Conservation (phyloP, 1,140 invertebrate genomes). For the Delia radicum region DNA sequence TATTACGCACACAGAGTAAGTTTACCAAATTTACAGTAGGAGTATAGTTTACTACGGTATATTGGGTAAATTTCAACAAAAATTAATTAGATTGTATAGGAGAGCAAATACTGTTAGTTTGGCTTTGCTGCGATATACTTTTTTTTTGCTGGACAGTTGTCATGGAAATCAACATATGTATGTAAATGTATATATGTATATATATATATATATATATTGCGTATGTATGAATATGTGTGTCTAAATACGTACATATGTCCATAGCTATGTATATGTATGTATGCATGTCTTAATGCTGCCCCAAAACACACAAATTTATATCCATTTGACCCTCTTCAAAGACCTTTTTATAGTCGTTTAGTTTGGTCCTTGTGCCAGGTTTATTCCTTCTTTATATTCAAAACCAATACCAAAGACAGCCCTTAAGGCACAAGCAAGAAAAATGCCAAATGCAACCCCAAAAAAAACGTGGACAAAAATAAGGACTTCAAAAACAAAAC, state of each 20-base stretch:
- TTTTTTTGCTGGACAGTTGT: too few relatives aligned
- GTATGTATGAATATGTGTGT: neutral
- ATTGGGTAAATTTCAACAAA: too few relatives aligned
- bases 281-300: slow-evolving; percentile 5
- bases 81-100: too few relatives aligned
- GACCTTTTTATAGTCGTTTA: slow-evolving; percentile 56
- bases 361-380: slow-evolving; percentile 53
- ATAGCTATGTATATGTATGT: neutral
- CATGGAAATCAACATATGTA: neutral
- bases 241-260: neutral
- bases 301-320: slow-evolving; percentile 51
- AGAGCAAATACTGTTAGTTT: too few relatives aligned
- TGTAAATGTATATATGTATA: neutral
- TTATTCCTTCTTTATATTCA: slow-evolving; percentile 51
- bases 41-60: too few relatives aligned
- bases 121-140: too few relatives aligned
- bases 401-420: slow-evolving; percentile 32
- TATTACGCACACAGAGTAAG: too few relatives aligned
- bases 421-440: slow-evolving; percentile 31
- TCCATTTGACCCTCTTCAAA: slow-evolving; percentile 57
- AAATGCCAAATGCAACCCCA: slow-evolving; percentile 27
- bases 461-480: neutral
- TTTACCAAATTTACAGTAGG: too few relatives aligned
- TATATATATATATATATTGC: neutral
- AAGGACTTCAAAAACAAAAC: neutral